phyloP scores from a whole-genome alignment of 2,888 invertebrate species.

The Cataglyphis rosenhaueri region DNA sequence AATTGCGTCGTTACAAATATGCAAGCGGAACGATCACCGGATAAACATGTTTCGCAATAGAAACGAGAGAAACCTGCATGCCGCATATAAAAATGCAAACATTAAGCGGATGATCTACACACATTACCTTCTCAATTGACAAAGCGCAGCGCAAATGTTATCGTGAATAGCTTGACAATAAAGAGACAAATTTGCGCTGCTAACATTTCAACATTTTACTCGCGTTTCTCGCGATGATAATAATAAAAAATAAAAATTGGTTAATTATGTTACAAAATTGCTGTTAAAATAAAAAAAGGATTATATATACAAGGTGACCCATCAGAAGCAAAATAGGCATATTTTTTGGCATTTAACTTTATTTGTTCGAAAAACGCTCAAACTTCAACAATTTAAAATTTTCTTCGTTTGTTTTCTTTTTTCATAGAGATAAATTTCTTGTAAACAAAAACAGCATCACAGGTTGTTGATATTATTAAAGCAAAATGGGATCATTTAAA shows the following conservation, averaged over 20 bases:
- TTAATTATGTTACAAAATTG: not conserved
- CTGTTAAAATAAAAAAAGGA: not conserved
- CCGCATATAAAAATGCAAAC: not conserved
- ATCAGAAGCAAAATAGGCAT: no score
- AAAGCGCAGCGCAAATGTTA: not conserved
- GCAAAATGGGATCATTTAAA: no score
- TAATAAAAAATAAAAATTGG: not conserved
- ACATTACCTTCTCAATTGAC: not conserved
- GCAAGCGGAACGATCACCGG: not conserved
- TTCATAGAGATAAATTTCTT: no score
- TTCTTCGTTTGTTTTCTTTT: no score
- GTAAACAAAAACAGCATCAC: no score
- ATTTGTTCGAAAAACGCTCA: no score
- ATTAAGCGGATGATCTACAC: not conserved
- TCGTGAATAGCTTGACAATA: no score
- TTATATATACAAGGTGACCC: not conserved
- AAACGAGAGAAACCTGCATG: not conserved
- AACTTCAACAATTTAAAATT: no score
- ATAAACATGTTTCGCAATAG: not conserved
- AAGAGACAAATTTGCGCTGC: no score
- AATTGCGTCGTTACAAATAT: constrained; percentile 28
- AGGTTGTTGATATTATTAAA: no score
- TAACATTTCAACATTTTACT: not conserved
- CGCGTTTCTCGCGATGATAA: not conserved
- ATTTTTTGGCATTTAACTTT: no score